phyloP scores from a whole-genome alignment of 1,140 invertebrate genomes.

The Lycorma delicatula region DNA sequence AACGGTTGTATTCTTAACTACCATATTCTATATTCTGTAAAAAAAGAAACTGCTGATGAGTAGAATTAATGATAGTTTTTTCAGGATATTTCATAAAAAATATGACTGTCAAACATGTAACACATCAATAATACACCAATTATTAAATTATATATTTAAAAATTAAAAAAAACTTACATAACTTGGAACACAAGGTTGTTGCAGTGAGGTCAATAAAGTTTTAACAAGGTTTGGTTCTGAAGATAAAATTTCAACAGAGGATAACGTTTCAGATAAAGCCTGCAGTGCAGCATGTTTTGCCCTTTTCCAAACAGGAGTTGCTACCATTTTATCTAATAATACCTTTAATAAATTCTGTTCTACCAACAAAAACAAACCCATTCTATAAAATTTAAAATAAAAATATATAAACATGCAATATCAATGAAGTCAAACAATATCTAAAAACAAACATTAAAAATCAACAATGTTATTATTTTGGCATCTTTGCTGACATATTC shows the following conservation, averaged over 20 bases:
- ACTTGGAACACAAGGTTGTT: background rate
- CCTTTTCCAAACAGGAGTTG: slow-evolving; percentile 7
- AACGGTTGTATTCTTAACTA: too few species aligned
- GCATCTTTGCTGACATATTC: too few species aligned
- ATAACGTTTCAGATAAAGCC: slow-evolving; percentile 5
- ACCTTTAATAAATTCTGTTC: slow-evolving; percentile 8
- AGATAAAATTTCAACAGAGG: slow-evolving; percentile 7
- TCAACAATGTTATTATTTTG: too few species aligned
- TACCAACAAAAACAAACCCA: slow-evolving; percentile 13
- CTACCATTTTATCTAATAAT: slow-evolving; percentile 4
- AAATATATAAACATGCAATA: background rate
- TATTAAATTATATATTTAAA: background rate
- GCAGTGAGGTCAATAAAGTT: slow-evolving; percentile 5
- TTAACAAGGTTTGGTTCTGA: slow-evolving; percentile 12
- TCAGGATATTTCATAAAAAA: too few species aligned
- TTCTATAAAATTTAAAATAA: background rate
- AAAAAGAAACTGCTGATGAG: too few species aligned
- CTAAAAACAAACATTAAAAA: too few species aligned
- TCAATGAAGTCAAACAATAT: too few species aligned
- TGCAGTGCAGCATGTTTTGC: slow-evolving; percentile 16
- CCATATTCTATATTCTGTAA: too few species aligned
- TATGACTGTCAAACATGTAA: too few species aligned
- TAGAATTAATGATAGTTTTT: too few species aligned
- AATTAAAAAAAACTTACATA: slow-evolving; percentile 5
- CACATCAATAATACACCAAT: too few species aligned